Evolutionary conservation across 64 coral and sea anemone species (phyloP).

Genomic region (Porites lutea): DNA sequence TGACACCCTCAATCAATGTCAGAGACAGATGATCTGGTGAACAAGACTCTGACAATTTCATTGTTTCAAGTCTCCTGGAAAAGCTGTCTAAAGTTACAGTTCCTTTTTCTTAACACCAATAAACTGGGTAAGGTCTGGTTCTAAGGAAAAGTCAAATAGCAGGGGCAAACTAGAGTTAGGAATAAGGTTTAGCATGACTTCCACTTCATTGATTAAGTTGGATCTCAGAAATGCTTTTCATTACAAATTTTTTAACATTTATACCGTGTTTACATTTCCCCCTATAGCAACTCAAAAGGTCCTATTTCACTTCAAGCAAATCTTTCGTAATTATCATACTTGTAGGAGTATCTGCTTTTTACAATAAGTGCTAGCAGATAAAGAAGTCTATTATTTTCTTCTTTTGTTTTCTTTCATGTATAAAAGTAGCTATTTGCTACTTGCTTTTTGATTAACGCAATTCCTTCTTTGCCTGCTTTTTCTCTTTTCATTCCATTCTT

Average conservation of each 20-base stretch:
- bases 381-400: slow-evolving; percentile 13
- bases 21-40: background rate
- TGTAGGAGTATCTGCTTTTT: background rate
- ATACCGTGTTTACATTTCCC: background rate
- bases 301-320: background rate
- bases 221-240: background rate
- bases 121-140: background rate
- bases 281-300: slow-evolving; percentile 7
- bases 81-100: background rate
- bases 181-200: background rate
- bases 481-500: background rate
- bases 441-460: background rate
- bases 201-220: background rate
- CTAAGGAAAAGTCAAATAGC: slow-evolving; percentile 4
- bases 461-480: background rate
- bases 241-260: slow-evolving; percentile 5
- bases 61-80: background rate
- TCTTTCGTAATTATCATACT: slow-evolving; percentile 9
- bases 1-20: background rate
- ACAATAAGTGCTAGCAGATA: background rate
- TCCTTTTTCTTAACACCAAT: slow-evolving; percentile 8
- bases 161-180: slow-evolving; percentile 4
- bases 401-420: slow-evolving; percentile 5
- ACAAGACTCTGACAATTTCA: background rate
- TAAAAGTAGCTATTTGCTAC: slow-evolving; percentile 51